These are phyloP conservation scores for Pseudopleuronectes americanus DNA, from an alignment of 2,797 vertebrate genomes.

Conservation along the genomic window DNA sequence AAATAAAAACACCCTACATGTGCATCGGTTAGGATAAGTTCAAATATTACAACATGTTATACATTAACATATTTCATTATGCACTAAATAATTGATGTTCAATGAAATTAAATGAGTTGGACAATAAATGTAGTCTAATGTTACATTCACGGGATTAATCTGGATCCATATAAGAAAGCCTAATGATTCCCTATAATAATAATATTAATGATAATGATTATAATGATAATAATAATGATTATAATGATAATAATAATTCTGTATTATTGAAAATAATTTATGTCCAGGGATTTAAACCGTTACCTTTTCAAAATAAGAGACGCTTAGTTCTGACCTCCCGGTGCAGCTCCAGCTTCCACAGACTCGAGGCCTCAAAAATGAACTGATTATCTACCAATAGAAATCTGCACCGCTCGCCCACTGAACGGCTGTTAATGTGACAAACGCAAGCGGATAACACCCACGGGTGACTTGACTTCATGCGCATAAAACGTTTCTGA, in stretches of 20 bases:
- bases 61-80: too few relatives aligned
- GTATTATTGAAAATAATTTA: too few relatives aligned
- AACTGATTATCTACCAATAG: conserved; percentile 50
- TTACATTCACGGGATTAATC: background rate
- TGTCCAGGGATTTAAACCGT: too few relatives aligned
- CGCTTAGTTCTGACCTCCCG: too few relatives aligned
- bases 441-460: conserved; percentile 64
- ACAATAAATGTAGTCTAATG: background rate
- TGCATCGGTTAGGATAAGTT: background rate
- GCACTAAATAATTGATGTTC: background rate
- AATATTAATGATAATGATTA: conserved; percentile 4
- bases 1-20: background rate
- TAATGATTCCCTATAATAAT: background rate
- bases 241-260: background rate
- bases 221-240: background rate
- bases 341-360: background rate
- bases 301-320: too few relatives aligned
- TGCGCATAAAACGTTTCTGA: conserved; percentile 59
- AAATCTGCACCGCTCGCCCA: conserved; percentile 43
- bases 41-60: conserved; percentile 13
- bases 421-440: conserved; percentile 74
- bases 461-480: conserved; percentile 67
- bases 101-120: background rate
- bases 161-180: background rate
- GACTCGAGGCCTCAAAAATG: conserved; percentile 32